phyloP scores from a whole-genome alignment of 2,113 vertebrate genomes.

The Ovis canadensis region DNA sequence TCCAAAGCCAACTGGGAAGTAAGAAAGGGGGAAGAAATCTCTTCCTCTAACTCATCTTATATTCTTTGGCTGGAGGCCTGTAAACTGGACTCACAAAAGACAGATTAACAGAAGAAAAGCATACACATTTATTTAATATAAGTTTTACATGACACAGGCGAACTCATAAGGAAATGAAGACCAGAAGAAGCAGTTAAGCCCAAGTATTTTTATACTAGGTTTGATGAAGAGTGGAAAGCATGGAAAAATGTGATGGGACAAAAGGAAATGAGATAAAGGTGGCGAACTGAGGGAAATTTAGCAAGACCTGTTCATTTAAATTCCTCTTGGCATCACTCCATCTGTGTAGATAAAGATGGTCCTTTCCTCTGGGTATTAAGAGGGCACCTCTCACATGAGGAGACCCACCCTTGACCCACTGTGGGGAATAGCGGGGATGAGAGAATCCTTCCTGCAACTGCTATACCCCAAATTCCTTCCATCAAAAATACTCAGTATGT shows the following conservation, averaged over 20 bases:
- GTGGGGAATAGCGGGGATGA: not conserved
- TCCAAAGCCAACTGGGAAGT: not conserved
- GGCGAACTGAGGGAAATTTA: not conserved
- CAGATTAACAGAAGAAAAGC: not conserved
- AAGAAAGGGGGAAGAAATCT: not conserved
- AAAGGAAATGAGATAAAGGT: not conserved
- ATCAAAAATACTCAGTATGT: not conserved
- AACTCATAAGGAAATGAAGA: not conserved
- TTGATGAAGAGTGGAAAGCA: not conserved
- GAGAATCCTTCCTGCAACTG: not conserved
- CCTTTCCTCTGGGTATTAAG: not conserved
- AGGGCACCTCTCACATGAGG: not conserved
- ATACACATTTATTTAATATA: not conserved
- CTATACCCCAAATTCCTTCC: not conserved
- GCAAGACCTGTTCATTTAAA: not conserved
- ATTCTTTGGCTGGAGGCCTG: not conserved
- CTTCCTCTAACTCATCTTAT: not conserved
- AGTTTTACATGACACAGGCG: not conserved
- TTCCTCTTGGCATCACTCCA: not conserved
- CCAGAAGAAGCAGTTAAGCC: not conserved
- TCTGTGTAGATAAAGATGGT: not conserved
- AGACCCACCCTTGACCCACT: not conserved
- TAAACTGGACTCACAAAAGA: not conserved
- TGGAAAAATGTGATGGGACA: not conserved
- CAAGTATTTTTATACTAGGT: not conserved